Percentiles rank a stretch among this genome's conserved stretches.
phyloP scores from a whole-genome alignment of 2,797 vertebrate species.

The Scolopax rusticola region DNA sequence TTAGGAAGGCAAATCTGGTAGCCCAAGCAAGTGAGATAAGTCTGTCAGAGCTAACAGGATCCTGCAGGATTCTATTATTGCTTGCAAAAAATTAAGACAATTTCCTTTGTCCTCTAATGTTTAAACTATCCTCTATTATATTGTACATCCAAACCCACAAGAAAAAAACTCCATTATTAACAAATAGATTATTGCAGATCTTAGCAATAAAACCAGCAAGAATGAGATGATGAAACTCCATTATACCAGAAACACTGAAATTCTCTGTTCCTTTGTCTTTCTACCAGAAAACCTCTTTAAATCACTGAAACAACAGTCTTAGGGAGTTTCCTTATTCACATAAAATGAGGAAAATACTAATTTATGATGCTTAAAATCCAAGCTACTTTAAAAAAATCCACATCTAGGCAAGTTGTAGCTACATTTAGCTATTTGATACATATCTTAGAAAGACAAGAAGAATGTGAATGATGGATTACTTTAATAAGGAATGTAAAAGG shows the following conservation, averaged over 20 bases:
- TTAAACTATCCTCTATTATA: not conserved
- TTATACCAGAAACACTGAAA: not conserved
- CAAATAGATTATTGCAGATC: not conserved
- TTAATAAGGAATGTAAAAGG: not conserved
- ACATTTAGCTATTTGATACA: not conserved
- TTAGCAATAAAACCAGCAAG: conserved; percentile 5
- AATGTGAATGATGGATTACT: not conserved
- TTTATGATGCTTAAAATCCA: not conserved
- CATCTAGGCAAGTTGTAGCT: not conserved
- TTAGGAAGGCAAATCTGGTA: not conserved
- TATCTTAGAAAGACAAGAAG: not conserved
- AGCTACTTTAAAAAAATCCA: not conserved
- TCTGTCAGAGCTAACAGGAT: not conserved
- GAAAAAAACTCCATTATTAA: not conserved
- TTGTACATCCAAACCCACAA: not conserved
- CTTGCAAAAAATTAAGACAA: not conserved
- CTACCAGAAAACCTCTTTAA: not conserved
- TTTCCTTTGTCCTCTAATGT: not conserved
- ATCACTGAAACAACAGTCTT: not conserved
- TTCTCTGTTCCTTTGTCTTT: not conserved
- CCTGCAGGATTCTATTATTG: not conserved
- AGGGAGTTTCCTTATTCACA: not conserved
- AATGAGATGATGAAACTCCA: not conserved
- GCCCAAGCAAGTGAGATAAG: not conserved
- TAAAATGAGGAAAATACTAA: not conserved